Evolutionary conservation across 2,888 invertebrate species (phyloP), one percentile per base, ranked within the genome.

Genomic region (Tryphoninae sp.): DNA sequence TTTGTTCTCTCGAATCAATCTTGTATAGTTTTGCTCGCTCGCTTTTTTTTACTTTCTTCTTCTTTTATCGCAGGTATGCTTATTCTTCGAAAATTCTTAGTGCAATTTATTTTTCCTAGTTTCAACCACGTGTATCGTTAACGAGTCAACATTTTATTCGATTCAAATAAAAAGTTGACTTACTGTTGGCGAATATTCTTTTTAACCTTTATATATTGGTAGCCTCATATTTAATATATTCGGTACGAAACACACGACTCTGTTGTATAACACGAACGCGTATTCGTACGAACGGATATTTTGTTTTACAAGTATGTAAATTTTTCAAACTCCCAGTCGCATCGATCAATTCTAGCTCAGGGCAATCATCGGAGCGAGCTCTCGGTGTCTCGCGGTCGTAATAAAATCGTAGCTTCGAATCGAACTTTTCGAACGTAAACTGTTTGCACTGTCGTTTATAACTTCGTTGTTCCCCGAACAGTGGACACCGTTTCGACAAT

Each of bases 381-480:
- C 45, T 45, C 13, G 11, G 26, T 69, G 19, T 55, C 53, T 49
- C 16, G 16, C n/a, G 42, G 51, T 23, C 67, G 72, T 77, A 73
- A 77, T 73, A 81, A 77, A 73, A 45, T 2, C 62, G 53, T n/a
- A 40, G 55, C 72, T 45, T 76, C 72, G 72, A 67, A 55, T 67
- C 67, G 67, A 42, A 62, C 73, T 73, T 68, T 72, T 62, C 33
- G 61, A 73, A 76, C 61, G 77, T 45, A 9, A 72, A 53, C 22
- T 45, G 51, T 58, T 80, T 40, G 22, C 26, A 23, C 45, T 45
- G 61, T 67, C 67, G 76, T 76, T 80, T 67, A 64, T 61, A 72
- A 75, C 22, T 59, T 23, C 71, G 55, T 75, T 45, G 53, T 59
- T 9, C 9, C 26, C 49, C 16, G 49, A 49, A 59, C 59, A 72